Evolutionary conservation across 2,113 vertebrate species (phyloP).

Genomic region (Atlantisia rogersi): DNA sequence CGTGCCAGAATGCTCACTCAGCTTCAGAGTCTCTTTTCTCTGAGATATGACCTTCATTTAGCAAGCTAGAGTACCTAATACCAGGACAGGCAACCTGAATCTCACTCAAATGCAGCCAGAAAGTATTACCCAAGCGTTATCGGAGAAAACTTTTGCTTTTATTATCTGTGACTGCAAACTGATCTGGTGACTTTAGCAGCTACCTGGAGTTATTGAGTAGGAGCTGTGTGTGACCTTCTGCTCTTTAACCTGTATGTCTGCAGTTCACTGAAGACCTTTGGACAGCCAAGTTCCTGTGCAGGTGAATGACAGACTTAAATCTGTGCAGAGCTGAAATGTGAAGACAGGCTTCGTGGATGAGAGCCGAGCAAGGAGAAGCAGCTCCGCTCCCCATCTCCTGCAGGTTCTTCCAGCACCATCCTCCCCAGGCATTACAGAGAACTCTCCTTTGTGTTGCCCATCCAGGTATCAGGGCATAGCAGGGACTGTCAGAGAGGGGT

Average conservation of each 20-base stretch:
- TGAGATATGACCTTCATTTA: background rate
- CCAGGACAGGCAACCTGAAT: background rate
- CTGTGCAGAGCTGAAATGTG: fast-evolving
- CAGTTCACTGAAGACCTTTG: background rate
- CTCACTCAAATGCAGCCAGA: background rate
- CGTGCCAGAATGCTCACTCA: background rate
- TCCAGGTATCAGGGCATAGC: fast-evolving
- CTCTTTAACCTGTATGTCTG: background rate
- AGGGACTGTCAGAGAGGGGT: fast-evolving
- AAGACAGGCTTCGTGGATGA: background rate
- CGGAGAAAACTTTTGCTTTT: background rate
- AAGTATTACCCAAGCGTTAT: background rate
- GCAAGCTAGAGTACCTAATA: background rate
- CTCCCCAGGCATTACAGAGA: fast-evolving
- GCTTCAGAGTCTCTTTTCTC: background rate
- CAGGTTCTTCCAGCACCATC: background rate
- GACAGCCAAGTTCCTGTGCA: fast-evolving
- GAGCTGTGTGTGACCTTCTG: background rate
- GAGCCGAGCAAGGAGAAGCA: background rate
- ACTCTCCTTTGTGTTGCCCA: fast-evolving
- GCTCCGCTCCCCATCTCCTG: background rate
- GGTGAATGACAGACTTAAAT: background rate
- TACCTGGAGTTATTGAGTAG: background rate
- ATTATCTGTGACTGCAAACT: background rate
- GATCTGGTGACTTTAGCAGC: background rate